A percentile compares a stretch with the other conserved stretches of the same genome.
phyloP scores from a whole-genome alignment of 2,888 invertebrate species.

The Drosophila putrida region DNA sequence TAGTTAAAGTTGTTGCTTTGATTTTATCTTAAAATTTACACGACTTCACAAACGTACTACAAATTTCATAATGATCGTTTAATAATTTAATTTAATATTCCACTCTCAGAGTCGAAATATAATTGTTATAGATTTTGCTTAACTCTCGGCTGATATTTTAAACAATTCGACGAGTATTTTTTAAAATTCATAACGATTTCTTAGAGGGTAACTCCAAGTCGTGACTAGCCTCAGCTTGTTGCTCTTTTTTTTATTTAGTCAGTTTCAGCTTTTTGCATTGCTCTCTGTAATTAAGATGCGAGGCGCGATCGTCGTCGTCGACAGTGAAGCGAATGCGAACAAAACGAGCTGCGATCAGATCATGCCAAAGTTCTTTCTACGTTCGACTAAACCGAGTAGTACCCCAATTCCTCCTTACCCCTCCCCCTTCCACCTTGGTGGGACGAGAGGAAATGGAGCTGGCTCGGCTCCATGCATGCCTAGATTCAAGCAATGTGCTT shows the following conservation, averaged over 20 bases:
- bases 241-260: slow-evolving; percentile 32
- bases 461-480: slow-evolving; percentile 69
- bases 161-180: background rate
- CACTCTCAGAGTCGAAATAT: no score
- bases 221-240: background rate
- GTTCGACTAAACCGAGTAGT: slow-evolving; percentile 21
- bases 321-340: slow-evolving; percentile 25
- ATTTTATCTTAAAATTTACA: no score
- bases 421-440: background rate
- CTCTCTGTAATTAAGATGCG: slow-evolving; percentile 80
- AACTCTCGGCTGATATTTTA: background rate
- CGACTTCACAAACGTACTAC: no score
- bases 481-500: slow-evolving; percentile 76
- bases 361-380: slow-evolving; percentile 70
- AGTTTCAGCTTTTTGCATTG: slow-evolving; percentile 57
- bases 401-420: background rate
- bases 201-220: slow-evolving; percentile 15
- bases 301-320: slow-evolving; percentile 65
- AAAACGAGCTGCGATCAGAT: slow-evolving; percentile 60
- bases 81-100: no score
- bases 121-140: no score
- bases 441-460: slow-evolving; percentile 18
- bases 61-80: no score
- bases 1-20: no score
- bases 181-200: background rate